These are phyloP conservation scores for Corythornis vintsioides DNA, from an alignment of 2,113 vertebrate genomes.

Conservation along the genomic window DNA sequence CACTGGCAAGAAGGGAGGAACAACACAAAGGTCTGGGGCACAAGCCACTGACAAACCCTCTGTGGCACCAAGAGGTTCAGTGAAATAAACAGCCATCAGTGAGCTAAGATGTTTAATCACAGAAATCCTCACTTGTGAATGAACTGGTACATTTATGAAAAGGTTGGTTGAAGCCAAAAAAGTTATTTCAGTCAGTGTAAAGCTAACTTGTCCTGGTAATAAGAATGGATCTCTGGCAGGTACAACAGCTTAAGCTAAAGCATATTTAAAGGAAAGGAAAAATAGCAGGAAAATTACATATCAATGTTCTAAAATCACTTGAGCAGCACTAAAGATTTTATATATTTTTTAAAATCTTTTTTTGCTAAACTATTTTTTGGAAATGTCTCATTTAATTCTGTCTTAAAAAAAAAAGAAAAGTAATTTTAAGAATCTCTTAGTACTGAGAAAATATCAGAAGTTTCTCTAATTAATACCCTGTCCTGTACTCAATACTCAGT, in stretches of 20 bases:
- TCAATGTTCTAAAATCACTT: background rate
- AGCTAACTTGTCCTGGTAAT: conserved; percentile 3
- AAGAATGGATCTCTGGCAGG: conserved; percentile 30
- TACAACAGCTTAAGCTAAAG: conserved; percentile 20
- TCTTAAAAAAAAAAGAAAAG: background rate
- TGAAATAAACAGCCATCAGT: conserved; percentile 11
- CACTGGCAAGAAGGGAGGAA: background rate
- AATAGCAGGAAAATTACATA: conserved; percentile 6
- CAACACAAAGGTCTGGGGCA: background rate
- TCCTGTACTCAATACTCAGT: background rate
- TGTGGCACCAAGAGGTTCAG: conserved; percentile 41
- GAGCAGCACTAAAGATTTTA: background rate
- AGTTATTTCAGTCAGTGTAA: background rate
- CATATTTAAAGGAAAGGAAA: conserved; percentile 7
- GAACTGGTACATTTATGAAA: background rate
- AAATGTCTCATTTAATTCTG: conserved; percentile 6
- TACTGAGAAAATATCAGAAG: background rate
- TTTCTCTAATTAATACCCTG: background rate
- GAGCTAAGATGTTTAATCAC: conserved; percentile 15
- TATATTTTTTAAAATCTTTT: background rate
- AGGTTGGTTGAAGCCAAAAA: background rate
- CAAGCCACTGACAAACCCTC: conserved; percentile 3
- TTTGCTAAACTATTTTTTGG: background rate
- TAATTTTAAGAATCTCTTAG: background rate
- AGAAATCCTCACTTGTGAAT: background rate